Percentiles rank a stretch among this genome's conserved stretches.
These are phyloP conservation scores for Nycteola revayana DNA, from an alignment of 2,888 invertebrate genomes.

Conservation along the genomic window DNA sequence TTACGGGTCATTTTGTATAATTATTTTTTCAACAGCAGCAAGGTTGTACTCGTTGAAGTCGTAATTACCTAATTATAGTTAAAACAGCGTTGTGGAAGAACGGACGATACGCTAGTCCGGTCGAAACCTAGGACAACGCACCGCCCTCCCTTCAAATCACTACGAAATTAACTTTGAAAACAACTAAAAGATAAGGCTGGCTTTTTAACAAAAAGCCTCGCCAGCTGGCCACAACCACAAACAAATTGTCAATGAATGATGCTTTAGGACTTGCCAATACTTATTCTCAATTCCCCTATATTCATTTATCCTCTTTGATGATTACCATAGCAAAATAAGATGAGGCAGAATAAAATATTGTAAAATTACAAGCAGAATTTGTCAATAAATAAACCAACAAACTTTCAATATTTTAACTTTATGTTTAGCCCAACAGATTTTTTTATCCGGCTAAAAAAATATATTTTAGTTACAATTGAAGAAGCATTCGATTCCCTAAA, in stretches of 20 bases:
- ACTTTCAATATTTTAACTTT: too few species aligned
- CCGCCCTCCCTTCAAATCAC: slow-evolving; percentile 69
- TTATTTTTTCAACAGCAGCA: slow-evolving; percentile 42
- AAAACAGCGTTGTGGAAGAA: slow-evolving; percentile 39
- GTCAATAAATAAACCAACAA: too few species aligned
- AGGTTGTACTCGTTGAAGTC: slow-evolving; percentile 38
- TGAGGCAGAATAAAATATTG: too few species aligned
- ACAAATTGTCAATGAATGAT: slow-evolving; percentile 16
- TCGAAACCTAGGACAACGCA: slow-evolving; percentile 81
- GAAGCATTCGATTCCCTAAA: too few species aligned
- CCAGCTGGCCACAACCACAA: slow-evolving; percentile 59
- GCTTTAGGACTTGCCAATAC: too few species aligned
- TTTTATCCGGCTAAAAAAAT: too few species aligned
- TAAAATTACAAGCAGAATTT: too few species aligned
- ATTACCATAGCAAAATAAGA: too few species aligned
- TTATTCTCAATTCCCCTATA: too few species aligned
- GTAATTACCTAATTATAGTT: slow-evolving; percentile 35
- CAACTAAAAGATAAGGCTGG: slow-evolving; percentile 61
- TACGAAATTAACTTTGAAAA: slow-evolving; percentile 60
- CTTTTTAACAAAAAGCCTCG: slow-evolving; percentile 34
- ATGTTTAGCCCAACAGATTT: too few species aligned
- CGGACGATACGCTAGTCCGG: slow-evolving; percentile 81
- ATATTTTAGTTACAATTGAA: too few species aligned
- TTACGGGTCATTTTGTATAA: slow-evolving; percentile 72
- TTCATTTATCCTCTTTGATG: too few species aligned